Evolutionary conservation across 2,888 invertebrate species (phyloP).

Genomic region (Dusona sp.): DNA sequence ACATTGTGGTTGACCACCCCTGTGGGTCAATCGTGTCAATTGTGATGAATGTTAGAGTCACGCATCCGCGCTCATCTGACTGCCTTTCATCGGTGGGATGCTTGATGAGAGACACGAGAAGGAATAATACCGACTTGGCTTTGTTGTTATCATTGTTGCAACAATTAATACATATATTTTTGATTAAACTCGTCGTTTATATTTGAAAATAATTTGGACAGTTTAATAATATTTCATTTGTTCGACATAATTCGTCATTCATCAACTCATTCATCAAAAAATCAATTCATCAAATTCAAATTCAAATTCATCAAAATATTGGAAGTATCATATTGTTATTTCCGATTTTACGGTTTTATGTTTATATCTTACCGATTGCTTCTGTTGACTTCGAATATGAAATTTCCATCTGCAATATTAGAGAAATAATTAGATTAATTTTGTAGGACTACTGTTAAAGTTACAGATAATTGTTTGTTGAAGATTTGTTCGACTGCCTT

Average conservation of each 20-base stretch:
- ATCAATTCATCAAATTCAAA: too few relatives aligned
- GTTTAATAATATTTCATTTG: neutral
- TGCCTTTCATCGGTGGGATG: constrained; percentile 32
- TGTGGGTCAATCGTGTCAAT: constrained; percentile 82
- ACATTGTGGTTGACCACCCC: constrained; percentile 76
- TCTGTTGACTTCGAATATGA: too few relatives aligned
- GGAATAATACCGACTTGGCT: constrained; percentile 44
- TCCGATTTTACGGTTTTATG: neutral
- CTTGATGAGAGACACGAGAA: constrained; percentile 6
- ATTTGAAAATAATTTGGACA: neutral
- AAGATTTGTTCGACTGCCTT: neutral
- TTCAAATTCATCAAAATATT: too few relatives aligned
- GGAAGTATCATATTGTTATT: too few relatives aligned
- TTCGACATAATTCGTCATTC: neutral
- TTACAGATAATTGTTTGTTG: neutral
- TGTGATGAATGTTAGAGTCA: constrained; percentile 80
- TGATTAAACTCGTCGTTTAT: neutral
- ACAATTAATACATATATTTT: neutral
- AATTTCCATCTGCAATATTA: too few relatives aligned
- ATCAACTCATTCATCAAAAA: too few relatives aligned
- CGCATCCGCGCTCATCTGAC: constrained; percentile 70
- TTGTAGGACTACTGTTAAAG: too few relatives aligned
- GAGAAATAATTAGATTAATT: too few relatives aligned
- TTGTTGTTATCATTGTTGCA: constrained; percentile 10
- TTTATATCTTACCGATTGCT: too few relatives aligned